Percentiles rank a stretch among this genome's conserved stretches.
These are phyloP conservation scores for Pygoscelis antarcticus DNA, from an alignment of 2,113 vertebrate species.

Conservation along the genomic window DNA sequence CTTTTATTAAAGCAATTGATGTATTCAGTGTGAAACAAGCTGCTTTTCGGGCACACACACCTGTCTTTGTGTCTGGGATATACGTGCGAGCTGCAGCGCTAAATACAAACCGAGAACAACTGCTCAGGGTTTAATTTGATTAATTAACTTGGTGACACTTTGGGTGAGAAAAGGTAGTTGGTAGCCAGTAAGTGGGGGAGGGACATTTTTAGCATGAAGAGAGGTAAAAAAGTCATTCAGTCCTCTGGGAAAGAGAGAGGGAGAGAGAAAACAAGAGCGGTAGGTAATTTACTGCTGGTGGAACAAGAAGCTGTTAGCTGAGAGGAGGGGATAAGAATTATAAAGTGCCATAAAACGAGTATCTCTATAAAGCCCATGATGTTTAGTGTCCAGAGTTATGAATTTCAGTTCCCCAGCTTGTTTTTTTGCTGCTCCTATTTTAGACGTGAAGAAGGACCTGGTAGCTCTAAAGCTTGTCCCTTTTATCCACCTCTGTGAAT, in stretches of 20 bases:
- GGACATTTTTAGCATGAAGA: not conserved
- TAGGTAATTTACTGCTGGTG: constrained; percentile 28
- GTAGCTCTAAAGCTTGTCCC: not conserved
- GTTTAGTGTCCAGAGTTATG: constrained; percentile 18
- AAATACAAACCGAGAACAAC: not conserved
- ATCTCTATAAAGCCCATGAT: not conserved
- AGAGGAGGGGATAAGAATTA: constrained; percentile 41
- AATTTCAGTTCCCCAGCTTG: not conserved
- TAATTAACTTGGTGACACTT: not conserved
- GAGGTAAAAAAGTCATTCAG: not conserved
- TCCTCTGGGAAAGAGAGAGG: not conserved
- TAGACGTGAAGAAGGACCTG: not conserved
- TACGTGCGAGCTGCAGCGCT: not conserved
- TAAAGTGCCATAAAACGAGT: not conserved
- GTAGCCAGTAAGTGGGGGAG: not conserved
- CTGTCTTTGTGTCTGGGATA: not conserved
- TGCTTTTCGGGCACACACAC: not conserved
- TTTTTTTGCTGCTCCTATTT: constrained; percentile 11
- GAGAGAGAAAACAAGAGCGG: not conserved
- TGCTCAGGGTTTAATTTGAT: not conserved
- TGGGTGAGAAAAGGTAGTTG: not conserved
- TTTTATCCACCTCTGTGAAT: constrained; percentile 30
- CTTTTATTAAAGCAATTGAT: not conserved
- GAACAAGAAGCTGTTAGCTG: constrained; percentile 12
- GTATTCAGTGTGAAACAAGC: not conserved